Percentiles rank a stretch among this genome's conserved stretches.
These are phyloP conservation scores for Lasioglossum zephyrum DNA, from an alignment of 2,888 invertebrate genomes.

Conservation along the genomic window DNA sequence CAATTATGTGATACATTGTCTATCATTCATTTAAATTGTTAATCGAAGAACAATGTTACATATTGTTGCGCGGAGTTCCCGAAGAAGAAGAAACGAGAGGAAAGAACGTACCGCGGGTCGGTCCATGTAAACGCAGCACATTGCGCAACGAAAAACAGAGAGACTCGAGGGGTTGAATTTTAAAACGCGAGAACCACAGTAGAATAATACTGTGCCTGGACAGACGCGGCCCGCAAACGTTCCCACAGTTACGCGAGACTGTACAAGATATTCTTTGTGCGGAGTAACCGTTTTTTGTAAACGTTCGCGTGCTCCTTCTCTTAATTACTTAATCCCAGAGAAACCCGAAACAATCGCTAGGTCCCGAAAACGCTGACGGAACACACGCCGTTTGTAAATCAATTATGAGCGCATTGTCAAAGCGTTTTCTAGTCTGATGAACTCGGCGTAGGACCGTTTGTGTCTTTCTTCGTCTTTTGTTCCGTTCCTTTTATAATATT, in stretches of 20 bases:
- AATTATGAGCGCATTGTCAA: constrained; percentile 50
- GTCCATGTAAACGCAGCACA: background rate
- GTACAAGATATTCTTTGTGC: background rate
- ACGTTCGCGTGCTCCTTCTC: constrained; percentile 1
- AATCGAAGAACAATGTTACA: too few species aligned
- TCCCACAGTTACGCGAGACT: background rate
- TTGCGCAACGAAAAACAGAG: background rate
- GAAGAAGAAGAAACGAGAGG: background rate
- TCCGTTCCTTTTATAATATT: background rate
- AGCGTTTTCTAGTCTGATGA: constrained; percentile 29
- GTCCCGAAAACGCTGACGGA: background rate
- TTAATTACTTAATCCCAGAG: constrained; percentile 36
- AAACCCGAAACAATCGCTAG: constrained; percentile 35
- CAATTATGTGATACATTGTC: too few species aligned
- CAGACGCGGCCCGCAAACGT: constrained; percentile 17
- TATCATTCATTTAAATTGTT: too few species aligned
- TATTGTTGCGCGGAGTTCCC: background rate
- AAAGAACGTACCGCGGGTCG: background rate
- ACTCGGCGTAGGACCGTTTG: background rate
- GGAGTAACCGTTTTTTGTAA: background rate
- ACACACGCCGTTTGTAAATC: constrained; percentile 47
- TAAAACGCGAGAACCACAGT: constrained; percentile 20
- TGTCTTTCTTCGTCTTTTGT: background rate
- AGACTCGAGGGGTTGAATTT: constrained; percentile 3
- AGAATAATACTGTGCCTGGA: constrained; percentile 12